Base-by-base conservation (phyloP, 1,140 invertebrate genomes). In the Macrobrachium nipponense region DNA sequence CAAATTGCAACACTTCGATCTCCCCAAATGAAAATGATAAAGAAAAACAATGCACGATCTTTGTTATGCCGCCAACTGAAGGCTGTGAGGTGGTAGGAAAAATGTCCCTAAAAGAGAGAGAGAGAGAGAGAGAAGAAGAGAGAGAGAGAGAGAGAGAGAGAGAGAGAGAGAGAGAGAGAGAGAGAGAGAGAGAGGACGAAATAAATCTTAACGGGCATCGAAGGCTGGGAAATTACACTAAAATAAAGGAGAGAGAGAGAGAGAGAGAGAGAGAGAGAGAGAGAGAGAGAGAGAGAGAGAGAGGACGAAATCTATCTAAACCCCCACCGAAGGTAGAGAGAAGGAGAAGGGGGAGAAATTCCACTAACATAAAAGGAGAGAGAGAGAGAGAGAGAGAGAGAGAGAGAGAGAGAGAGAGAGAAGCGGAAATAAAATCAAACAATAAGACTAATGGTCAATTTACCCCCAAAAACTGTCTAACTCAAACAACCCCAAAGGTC, bases 231-330 rank as follows among this genome's bases (percentile, higher is more conserved):
- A n/a, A n/a, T n/a, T n/a, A n/a, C n/a, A n/a, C n/a, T n/a, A n/a
- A n/a, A n/a, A n/a, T n/a, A n/a, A n/a, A n/a, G n/a, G 73, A 76
- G 73, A 73, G 73, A 76, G 73, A 76, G 44, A 76, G 73, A 76
- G 73, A 76, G 73, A 76, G 73, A 76, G 73, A 76, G 44, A 76
- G 73, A 76, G 73, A 76, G 73, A 76, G 73, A 76, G 73, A 76
- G 73, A 76, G 73, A 76, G 73, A 76, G 73, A 76, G 27, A 76
- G 73, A 76, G 44, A 76, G 44, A 58, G 27, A 36, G 4, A 36
- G 4, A 1, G 4, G 27, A 36, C 27, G 27, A 36, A 36, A 36
- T 36, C 27, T 36, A 36, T 36, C 27, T 36, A 1, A 36, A 36
- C 27, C 1, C 27, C 27, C 27, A 36, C 27, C 4, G 27, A 36